Conservation (phyloP, 1,140 invertebrate genomes). For the Reticulitermes speratus region DNA sequence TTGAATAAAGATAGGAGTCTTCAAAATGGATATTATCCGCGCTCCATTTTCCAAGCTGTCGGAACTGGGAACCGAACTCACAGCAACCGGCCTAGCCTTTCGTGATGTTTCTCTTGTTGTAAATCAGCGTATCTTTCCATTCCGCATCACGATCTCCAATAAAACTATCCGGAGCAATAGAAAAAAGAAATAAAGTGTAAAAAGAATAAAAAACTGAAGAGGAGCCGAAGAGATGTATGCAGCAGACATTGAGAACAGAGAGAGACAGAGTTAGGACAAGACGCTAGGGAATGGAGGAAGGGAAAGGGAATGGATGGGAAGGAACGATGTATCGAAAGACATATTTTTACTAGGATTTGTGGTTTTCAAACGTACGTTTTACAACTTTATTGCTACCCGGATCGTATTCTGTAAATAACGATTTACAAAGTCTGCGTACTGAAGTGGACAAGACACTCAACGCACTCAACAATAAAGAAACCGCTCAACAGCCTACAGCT, state of each 20-base stretch:
- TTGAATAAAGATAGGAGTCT: background rate
- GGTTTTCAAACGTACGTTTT: background rate
- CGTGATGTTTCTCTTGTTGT: background rate
- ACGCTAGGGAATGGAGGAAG: background rate
- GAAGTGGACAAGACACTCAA: no score
- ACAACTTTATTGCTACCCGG: no score
- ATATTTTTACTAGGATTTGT: slow-evolving; percentile 13
- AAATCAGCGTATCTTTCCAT: background rate
- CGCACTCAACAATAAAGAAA: no score
- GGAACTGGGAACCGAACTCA: background rate
- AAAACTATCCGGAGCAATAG: background rate
- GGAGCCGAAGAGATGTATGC: background rate
- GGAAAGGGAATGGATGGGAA: background rate
- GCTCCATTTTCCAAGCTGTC: slow-evolving; percentile 9
- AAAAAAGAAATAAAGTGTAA: slow-evolving; percentile 16
- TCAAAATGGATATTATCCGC: slow-evolving; percentile 6
- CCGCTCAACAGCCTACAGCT: no score
- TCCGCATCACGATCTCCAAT: background rate
- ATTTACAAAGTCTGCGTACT: no score
- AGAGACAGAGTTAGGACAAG: background rate
- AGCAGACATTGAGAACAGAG: background rate
- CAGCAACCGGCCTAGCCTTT: background rate
- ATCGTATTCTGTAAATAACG: no score
- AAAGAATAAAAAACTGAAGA: background rate
- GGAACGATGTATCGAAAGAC: background rate